Evolutionary conservation across 2,113 vertebrate genomes (phyloP).

Genomic region (Hippotragus niger): DNA sequence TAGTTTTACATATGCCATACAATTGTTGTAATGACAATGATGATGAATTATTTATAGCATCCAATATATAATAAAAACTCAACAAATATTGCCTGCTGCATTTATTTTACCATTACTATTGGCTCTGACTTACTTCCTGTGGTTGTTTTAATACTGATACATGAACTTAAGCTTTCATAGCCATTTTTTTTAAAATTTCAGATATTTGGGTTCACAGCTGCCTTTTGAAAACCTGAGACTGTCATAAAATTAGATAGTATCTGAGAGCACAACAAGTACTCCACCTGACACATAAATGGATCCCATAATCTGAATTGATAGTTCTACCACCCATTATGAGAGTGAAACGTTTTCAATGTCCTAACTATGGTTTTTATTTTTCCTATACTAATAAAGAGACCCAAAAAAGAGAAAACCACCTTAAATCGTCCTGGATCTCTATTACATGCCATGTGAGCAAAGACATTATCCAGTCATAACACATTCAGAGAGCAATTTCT

Average conservation of each 20-base stretch:
- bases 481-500: slow-evolving; percentile 49
- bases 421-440: background rate
- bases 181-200: background rate
- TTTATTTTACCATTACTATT: background rate
- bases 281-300: background rate
- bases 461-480: slow-evolving; percentile 50
- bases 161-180: background rate
- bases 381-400: slow-evolving; percentile 31
- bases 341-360: background rate
- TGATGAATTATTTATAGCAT: background rate
- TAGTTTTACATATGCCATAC: background rate
- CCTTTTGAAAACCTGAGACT: slow-evolving; percentile 18
- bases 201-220: background rate
- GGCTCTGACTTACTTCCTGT: background rate
- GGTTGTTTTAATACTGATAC: background rate
- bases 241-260: background rate
- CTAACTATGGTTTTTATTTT: slow-evolving; percentile 25
- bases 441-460: slow-evolving; percentile 43
- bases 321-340: background rate
- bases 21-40: background rate
- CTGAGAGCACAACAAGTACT: background rate
- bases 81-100: background rate
- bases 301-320: background rate
- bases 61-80: background rate
- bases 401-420: background rate